Evolutionary conservation across 2,797 vertebrate species (phyloP).

Genomic region (Euphonia xanthogaster): DNA sequence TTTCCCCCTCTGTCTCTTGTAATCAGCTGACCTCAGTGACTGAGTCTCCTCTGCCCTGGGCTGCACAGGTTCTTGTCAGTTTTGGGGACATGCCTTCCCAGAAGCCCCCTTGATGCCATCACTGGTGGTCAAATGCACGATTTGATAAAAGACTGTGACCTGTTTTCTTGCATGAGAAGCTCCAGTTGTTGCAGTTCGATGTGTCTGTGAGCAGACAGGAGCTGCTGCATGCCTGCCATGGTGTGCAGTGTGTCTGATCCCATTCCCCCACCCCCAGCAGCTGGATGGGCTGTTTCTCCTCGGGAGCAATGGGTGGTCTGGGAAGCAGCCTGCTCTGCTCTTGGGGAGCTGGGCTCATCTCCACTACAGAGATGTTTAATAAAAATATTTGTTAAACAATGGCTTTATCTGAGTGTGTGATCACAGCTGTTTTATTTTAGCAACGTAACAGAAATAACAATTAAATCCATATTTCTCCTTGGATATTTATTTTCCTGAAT

Average conservation of each 20-base stretch:
- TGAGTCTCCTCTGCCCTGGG: neutral
- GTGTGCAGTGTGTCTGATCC: conserved; percentile 1
- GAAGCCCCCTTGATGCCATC: neutral
- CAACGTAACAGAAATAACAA: conserved; percentile 66
- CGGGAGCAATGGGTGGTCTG: conserved; percentile 70
- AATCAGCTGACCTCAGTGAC: neutral
- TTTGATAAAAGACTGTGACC: neutral
- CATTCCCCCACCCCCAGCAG: neutral
- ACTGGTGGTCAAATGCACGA: neutral
- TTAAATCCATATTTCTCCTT: conserved; percentile 76
- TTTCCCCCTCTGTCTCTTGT: neutral
- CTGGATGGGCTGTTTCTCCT: conserved; percentile 32
- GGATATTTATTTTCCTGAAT: conserved; percentile 78
- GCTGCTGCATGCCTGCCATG: neutral
- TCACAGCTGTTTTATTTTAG: conserved; percentile 82
- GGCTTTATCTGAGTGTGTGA: conserved; percentile 74
- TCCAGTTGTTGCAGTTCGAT: neutral
- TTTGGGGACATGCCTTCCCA: neutral
- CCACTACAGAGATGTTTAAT: conserved; percentile 62
- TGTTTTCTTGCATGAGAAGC: neutral
- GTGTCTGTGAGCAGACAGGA: neutral
- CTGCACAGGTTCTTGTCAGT: neutral
- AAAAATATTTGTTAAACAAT: conserved; percentile 75
- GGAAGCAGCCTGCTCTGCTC: conserved; percentile 41
- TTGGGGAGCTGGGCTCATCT: conserved; percentile 68